Conservation (phyloP, 2,888 invertebrate genomes). For the Pachycephus smyrnensis region DNA sequence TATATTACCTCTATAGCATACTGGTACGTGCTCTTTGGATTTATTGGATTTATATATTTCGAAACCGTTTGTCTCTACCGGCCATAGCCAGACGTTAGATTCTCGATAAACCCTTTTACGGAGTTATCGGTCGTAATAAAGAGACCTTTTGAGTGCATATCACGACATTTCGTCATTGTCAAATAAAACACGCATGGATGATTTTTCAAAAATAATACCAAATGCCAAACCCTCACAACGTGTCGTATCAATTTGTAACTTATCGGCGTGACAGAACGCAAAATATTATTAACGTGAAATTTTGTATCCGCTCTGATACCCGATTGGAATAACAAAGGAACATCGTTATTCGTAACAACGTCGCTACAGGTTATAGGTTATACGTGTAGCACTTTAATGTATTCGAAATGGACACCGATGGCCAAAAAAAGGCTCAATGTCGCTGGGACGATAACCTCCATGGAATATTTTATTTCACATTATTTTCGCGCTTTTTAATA, state of each 20-base stretch:
- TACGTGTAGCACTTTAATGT: not conserved
- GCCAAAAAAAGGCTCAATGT: not conserved
- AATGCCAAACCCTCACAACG: not conserved
- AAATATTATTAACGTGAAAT: not conserved
- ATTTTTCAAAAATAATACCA: not conserved
- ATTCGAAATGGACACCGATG: not conserved
- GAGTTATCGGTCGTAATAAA: not conserved
- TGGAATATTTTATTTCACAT: not conserved
- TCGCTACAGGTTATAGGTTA: not conserved
- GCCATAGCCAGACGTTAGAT: not conserved
- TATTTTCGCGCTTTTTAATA: not conserved
- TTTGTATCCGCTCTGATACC: not conserved
- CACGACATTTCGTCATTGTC: too few species aligned
- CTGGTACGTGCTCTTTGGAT: constrained; percentile 25
- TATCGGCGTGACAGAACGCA: not conserved
- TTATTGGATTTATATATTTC: constrained; percentile 31
- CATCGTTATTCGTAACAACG: not conserved
- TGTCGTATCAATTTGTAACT: not conserved
- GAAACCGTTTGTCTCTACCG: not conserved
- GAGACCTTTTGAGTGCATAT: too few species aligned
- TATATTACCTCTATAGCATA: not conserved
- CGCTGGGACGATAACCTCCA: not conserved
- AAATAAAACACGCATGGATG: not conserved
- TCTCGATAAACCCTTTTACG: not conserved
- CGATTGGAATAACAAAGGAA: not conserved